phyloP scores from a whole-genome alignment of 2,797 vertebrate species.

The Cryptoprocta ferox region DNA sequence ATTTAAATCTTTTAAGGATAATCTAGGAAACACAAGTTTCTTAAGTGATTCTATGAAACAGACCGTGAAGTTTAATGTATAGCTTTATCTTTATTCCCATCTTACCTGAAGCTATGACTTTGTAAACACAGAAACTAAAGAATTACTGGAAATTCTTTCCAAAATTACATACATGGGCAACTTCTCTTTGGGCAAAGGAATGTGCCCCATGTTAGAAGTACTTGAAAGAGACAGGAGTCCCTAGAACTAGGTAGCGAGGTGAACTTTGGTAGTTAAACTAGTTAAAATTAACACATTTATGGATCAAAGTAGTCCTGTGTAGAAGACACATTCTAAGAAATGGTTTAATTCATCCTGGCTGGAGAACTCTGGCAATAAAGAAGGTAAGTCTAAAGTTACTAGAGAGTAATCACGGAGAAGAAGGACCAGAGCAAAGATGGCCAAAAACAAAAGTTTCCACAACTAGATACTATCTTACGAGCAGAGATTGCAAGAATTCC shows the following conservation, averaged over 20 bases:
- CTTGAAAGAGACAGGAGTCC: neutral
- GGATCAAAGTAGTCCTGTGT: neutral
- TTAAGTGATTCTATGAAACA: neutral
- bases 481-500: neutral
- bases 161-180: neutral
- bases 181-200: neutral
- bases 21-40: constrained; percentile 4
- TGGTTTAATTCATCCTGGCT: neutral
- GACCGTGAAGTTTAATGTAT: neutral
- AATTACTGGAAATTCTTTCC: neutral
- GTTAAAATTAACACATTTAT: neutral
- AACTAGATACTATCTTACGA: neutral
- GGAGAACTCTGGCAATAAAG: neutral
- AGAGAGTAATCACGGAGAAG: neutral
- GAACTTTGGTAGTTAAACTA: neutral
- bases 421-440: neutral
- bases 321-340: neutral
- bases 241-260: neutral
- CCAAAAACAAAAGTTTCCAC: neutral
- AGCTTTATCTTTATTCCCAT: constrained; percentile 26
- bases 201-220: neutral
- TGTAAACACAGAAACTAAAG: constrained; percentile 47
- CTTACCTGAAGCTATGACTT: neutral
- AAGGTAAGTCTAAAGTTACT: neutral
- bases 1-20: neutral